Base-by-base conservation (phyloP, 2,888 invertebrate species). In the Elegia similella region DNA sequence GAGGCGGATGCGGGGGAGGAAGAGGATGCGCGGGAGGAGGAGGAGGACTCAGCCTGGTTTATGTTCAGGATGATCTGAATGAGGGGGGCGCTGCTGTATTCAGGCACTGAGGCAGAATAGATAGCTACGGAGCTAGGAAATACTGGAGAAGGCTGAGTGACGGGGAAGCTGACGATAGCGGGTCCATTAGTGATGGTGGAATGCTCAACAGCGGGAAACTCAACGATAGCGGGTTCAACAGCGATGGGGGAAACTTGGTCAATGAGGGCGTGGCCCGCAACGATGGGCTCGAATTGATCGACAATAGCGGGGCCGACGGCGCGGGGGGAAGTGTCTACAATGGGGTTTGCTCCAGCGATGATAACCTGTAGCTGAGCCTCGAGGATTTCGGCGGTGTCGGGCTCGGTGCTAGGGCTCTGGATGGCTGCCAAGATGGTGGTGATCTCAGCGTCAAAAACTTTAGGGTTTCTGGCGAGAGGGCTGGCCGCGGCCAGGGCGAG, bases 381-480 rank as follows among this genome's bases (percentile, higher is more conserved):
- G 10, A 81, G 69, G 15, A 75, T 66, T 13, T 59, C 66, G 34
- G 75, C 80, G 69, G 80, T 79, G 59, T 75, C 76, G 47, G 81
- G 80, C 72, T 80, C 75, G 48, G 82, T 80, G 75, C 59, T 77
- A 60, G 82, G 82, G 73, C 77, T 78, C 55, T 77, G 58, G 73
- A 81, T 82, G 50, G 82, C 82, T 8, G 73, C 76, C 5, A 82
- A 50, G 58, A 82, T 78, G 23, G 73, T 74, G 52, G 73, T 71
- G 15, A 80, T 8, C 64, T 75, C 67, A 10, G 68, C 62, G 1
- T 55, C 7, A n/a, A 62, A 62, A 32, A 59, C 38, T 52, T 52
- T 43, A 6, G 58, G 30, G 10, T 76, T 77, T 59, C 72, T 75
- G 54, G 16, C 16, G 56, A 66, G 29, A 17, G 75, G 72, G 60